These are phyloP conservation scores for Lithophane ornitopus DNA, from an alignment of 2,888 invertebrate genomes.

Conservation along the genomic window DNA sequence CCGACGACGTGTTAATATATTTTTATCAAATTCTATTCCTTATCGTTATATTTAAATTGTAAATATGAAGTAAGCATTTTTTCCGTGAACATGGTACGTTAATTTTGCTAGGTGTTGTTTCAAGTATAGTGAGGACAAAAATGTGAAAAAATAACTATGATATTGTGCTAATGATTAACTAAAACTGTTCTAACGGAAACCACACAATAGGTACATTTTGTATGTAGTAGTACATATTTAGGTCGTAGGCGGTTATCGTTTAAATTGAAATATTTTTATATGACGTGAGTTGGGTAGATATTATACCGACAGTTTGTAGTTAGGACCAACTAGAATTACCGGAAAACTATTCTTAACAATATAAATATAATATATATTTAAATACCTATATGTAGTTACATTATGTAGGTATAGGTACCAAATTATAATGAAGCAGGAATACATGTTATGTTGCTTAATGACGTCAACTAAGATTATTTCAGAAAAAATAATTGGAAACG, in stretches of 20 bases:
- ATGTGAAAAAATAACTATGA: neutral
- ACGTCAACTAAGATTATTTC: neutral
- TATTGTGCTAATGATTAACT: conserved; percentile 5
- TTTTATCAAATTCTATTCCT: neutral
- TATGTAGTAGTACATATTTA: too few species aligned
- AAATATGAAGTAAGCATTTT: neutral
- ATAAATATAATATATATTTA: neutral
- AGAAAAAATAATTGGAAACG: conserved; percentile 19
- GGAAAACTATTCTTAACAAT: neutral
- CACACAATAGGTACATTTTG: too few species aligned
- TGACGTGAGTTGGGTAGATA: neutral
- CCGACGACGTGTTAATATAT: neutral
- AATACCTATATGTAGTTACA: too few species aligned
- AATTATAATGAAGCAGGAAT: neutral
- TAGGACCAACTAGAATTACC: neutral
- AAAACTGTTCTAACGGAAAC: neutral
- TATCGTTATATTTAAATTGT: neutral
- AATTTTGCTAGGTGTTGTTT: neutral
- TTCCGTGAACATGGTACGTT: neutral
- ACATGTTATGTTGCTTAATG: neutral
- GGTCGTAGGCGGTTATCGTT: neutral
- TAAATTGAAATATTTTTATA: neutral
- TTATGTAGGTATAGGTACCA: too few species aligned
- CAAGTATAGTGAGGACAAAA: neutral
- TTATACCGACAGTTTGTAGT: neutral